These are phyloP conservation scores for Macropus fuliginosus DNA, from an alignment of 2,797 vertebrate species.

Conservation along the genomic window DNA sequence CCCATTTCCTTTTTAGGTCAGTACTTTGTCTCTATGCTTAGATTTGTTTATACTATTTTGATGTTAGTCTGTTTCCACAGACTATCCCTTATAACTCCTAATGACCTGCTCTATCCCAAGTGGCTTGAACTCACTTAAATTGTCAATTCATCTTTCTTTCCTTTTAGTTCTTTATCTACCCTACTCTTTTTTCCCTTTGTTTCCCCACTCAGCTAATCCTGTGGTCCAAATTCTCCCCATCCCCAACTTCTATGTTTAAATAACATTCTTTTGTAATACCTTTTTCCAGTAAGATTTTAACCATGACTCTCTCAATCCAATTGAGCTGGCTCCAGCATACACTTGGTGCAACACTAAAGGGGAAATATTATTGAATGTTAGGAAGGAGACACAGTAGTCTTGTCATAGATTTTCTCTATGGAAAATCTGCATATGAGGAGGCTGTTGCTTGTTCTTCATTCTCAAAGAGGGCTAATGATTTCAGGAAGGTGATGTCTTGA, in stretches of 20 bases:
- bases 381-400: background rate
- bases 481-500: no score
- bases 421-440: background rate
- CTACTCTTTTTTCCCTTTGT: background rate
- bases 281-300: background rate
- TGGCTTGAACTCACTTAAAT: background rate
- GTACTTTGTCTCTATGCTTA: background rate
- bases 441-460: no score
- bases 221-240: background rate
- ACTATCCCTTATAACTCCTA: background rate
- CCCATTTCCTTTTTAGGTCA: background rate
- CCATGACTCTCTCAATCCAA: background rate
- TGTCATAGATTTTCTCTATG: background rate
- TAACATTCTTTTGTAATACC: background rate
- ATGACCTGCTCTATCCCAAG: background rate
- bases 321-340: background rate
- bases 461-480: no score
- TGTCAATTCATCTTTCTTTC: background rate
- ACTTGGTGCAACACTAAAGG: background rate
- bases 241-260: background rate
- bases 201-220: background rate
- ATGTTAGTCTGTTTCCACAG: background rate
- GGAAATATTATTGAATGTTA: background rate
- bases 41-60: background rate
- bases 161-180: background rate